These are phyloP conservation scores for Orthonychiurus folsomi DNA, from an alignment of 2,888 invertebrate genomes.

Conservation along the genomic window DNA sequence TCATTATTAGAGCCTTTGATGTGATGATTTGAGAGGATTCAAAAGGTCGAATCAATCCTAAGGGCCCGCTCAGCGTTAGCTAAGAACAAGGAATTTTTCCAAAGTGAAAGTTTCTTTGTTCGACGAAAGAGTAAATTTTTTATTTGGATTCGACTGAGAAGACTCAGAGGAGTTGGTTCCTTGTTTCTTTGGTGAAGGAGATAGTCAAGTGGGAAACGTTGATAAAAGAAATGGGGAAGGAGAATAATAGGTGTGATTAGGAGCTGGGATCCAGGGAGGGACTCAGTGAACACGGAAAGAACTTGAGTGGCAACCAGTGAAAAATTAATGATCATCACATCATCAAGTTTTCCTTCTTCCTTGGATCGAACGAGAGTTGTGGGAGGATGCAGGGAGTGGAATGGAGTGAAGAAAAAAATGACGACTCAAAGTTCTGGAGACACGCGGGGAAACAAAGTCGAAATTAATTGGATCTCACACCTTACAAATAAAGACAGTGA, in stretches of 20 bases:
- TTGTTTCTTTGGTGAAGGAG: neutral
- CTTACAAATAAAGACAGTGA: neutral
- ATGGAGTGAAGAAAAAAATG: neutral
- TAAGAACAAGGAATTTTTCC: no score
- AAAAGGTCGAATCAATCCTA: no score
- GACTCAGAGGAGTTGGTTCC: no score
- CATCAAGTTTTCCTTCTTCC: neutral
- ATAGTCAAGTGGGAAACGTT: neutral
- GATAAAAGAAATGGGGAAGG: neutral
- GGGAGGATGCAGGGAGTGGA: neutral
- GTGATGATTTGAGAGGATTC: no score
- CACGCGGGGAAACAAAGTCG: neutral
- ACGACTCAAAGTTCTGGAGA: neutral
- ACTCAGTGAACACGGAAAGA: no score
- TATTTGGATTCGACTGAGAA: no score
- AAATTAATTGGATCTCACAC: neutral
- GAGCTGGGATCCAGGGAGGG: no score
- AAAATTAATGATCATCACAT: constrained; percentile 15
- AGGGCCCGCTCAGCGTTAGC: no score
- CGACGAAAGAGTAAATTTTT: no score
- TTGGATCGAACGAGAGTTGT: neutral
- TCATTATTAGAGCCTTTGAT: neutral
- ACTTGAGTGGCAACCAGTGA: neutral
- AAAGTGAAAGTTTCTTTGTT: no score
- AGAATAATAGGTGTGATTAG: no score